Percentiles rank a stretch among this genome's conserved stretches.
Conservation (phyloP, 1,140 invertebrate species). For the Drosophila ogumai region DNA sequence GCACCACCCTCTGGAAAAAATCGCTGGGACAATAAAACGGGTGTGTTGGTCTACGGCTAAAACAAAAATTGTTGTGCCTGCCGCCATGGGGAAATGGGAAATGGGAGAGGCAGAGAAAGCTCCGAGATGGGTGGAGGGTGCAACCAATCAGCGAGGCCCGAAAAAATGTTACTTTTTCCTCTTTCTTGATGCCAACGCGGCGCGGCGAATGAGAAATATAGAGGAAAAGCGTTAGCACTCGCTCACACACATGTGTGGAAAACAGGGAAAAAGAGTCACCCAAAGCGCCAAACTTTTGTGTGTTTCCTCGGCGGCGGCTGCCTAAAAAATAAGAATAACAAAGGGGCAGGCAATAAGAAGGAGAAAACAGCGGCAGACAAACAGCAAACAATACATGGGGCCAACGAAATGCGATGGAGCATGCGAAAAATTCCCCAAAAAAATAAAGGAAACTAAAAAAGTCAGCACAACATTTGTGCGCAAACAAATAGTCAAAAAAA, state of each 20-base stretch:
- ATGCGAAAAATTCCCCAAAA: background rate
- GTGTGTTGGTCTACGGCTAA: slow-evolving; percentile 75
- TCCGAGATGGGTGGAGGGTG: slow-evolving; percentile 45
- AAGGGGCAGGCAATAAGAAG: slow-evolving; percentile 59
- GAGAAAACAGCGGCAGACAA: slow-evolving; percentile 62
- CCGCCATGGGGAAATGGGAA: slow-evolving; percentile 2
- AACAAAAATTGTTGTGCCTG: slow-evolving; percentile 70
- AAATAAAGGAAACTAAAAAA: slow-evolving; percentile 16
- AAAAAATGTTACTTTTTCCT: slow-evolving; percentile 74
- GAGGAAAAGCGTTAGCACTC: slow-evolving; percentile 59
- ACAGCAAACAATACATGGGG: slow-evolving; percentile 59
- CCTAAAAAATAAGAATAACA: slow-evolving; percentile 76
- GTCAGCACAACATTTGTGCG: slow-evolving; percentile 28
- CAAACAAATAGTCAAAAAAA: slow-evolving; percentile 17
- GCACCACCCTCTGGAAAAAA: slow-evolving; percentile 3
- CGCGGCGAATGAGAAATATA: slow-evolving; percentile 78
- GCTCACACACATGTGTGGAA: slow-evolving; percentile 35
- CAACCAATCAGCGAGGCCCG: slow-evolving; percentile 73
- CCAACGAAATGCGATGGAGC: slow-evolving; percentile 10
- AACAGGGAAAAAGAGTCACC: background rate
- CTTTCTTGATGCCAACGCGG: slow-evolving; percentile 72
- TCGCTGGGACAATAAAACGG: slow-evolving; percentile 68
- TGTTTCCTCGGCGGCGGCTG: slow-evolving; percentile 69
- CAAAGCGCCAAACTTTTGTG: slow-evolving; percentile 67
- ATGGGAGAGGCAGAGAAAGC: slow-evolving; percentile 17